Evolutionary conservation across 2,888 invertebrate genomes (phyloP), one percentile per base, ranked within the genome.

Genomic region (Slavum lentiscoides): DNA sequence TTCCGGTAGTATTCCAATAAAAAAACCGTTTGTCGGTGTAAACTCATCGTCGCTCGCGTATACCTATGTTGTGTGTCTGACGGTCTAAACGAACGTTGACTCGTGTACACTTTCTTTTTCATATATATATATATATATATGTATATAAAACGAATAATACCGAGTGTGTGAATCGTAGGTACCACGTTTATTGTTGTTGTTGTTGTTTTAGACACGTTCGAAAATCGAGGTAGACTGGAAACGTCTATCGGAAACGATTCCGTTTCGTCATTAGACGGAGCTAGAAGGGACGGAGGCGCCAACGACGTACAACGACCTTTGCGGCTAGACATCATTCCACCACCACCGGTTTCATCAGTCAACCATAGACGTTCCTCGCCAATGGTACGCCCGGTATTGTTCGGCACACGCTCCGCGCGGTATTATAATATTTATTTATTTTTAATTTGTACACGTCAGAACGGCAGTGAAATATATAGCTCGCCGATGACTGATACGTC

Each of bases 381-480:
- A 55, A 80, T 80, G 80, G 80, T 80, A 64, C 7, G 8, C 11
- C 13, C 23, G n/a, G 17, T 30, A 23, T 72, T 30, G 39, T 61
- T n/a, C 23, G 6, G 11, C 53, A 1, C 23, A 53, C 30, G 30
- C 19, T 17, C 19, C 11, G 53, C 5, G n/a, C 19, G 17, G 30
- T 5, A 37, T 19, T 17, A 6, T n/a, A 7, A 59, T 37, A 59
- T 62, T 53, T 49, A 11, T 11, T 49, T 11, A 13, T 49, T 49
- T 49, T 49, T 30, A 30, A 49, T 66, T 11, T 13, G 7, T 0
- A 53, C 30, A 37, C 7, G 0, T 82, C 84, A 88, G 88, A 85
- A 86, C 81, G 86, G 86, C 61, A 88, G 87, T n/a, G 89, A 89
- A 84, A 88, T 88, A 66, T 88, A 88, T 84, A 86, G 87, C 15